Base-by-base conservation (phyloP, 2,797 vertebrate genomes). In the Thamnophis elegans region DNA sequence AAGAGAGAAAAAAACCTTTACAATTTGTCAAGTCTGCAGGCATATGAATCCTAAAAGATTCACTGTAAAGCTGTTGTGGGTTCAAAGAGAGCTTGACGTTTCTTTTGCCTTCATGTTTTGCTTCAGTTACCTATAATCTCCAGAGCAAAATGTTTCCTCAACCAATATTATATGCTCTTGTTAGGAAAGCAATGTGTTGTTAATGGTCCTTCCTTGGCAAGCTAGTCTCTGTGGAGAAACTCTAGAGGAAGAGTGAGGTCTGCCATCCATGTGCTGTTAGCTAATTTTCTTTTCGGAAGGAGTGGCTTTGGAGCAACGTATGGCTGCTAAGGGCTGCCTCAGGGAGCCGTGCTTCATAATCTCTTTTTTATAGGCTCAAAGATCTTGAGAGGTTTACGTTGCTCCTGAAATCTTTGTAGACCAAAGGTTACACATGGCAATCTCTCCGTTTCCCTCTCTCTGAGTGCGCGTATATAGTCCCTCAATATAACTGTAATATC, bases 281-380 rank as follows among this genome's bases (percentile, higher is more conserved):
- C 59, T 68, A 28, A 62, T 91, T 73, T 87, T 93, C 85, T 90
- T 0, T 60, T 5, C 86, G 25, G 32, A 0, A 89, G 87, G 32
- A 16, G n/a, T 14, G 54, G 53, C 0, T 25, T 0, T 1, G 92
- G 60, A 92, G 91, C 94, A 92, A 94, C 59, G 96, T 94, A 93
- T 89, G 95, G 95, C 78, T 96, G 94, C 94, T 26, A 55, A 94
- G 68, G 86, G 90, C 94, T 95, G 95, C 16, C 93, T 13, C 59
- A 82, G 93, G 85, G 58, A 82, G 89, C 90, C 56, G 56, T 0
- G 28, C 4, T 92, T 92, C 0, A 0, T 95, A 94, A 96, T 92
- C 96, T 78, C 42, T 51, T 0, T 7, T 85, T 51, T 7, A 60
- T 54, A 78, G 7, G 0, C 93, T 32, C 93, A 3, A 88, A 62